Evolutionary conservation across 2,888 invertebrate species (phyloP), one percentile per base, ranked within the genome.

Genomic region (Plemyria rubiginata): DNA sequence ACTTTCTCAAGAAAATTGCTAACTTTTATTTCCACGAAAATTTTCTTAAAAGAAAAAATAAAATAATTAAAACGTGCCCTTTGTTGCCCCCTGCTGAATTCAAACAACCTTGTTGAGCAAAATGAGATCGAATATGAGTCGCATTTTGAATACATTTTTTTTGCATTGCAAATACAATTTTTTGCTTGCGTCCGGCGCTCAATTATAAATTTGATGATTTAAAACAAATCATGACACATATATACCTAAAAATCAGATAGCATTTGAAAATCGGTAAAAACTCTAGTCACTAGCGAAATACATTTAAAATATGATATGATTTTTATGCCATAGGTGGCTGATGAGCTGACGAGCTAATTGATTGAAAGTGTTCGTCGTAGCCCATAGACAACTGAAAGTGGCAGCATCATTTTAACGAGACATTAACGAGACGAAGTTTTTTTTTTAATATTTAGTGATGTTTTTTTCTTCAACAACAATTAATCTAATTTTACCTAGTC

Each of bases 401-500:
- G 22, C 22, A 22, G 22, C 22, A 22, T 22, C 22, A 3, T 22
- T 22, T 22, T 3, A 22, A 22, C 1, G 38, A 62, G 41, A n/a
- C 43, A 51, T 50, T 54, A 32, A 41, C 36, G 40, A 32, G 45
- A 51, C 15, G 7, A 8, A 36, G 6, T 8, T 8, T 22, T 38
- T 15, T 56, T 28, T 38, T 38, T 28, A 0, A 57, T 57, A 6
- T 40, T 38, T 15, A 15, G 28, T 41, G 15, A 36, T 40, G 8
- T 12, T n/a, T 6, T 59, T 48, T 54, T 40, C 74, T 86, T 88
- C 87, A 45, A 36, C 28, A 40, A 15, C 41, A 40, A 15, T 50
- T 43, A n/a, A 22, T 51, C 32, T 40, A 50, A 50, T 50, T 50
- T 16, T 49, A 49, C 43, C 43, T 43, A 32, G 41, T 13, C 2